These are phyloP conservation scores for Lepetodrilus schrolli DNA, from an alignment of 2,888 invertebrate genomes.

Conservation along the genomic window DNA sequence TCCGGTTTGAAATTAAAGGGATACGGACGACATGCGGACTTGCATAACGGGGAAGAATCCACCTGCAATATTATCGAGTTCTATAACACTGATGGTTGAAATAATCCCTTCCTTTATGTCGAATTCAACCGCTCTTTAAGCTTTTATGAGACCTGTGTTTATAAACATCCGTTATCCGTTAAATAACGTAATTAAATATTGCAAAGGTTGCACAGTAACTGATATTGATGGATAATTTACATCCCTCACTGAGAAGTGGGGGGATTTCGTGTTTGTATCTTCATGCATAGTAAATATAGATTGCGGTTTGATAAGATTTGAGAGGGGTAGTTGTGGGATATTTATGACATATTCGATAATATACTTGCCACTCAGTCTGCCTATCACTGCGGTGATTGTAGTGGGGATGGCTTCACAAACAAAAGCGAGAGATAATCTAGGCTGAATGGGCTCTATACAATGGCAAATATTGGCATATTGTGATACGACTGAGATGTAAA, in stretches of 20 bases:
- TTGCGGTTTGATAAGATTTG: background rate
- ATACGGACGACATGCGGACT: slow-evolving; percentile 1
- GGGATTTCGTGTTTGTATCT: background rate
- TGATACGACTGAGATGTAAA: background rate
- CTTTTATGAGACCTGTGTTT: slow-evolving; percentile 13
- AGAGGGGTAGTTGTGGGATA: background rate
- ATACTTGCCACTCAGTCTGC: background rate
- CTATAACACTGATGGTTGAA: background rate
- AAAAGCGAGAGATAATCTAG: background rate
- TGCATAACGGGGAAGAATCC: background rate
- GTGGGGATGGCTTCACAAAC: background rate
- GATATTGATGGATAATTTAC: background rate
- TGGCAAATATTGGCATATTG: background rate
- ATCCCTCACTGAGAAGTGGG: background rate
- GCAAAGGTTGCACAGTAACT: background rate
- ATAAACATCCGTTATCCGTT: slow-evolving; percentile 24
- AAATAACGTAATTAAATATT: slow-evolving; percentile 19
- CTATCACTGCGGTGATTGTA: background rate
- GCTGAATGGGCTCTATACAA: background rate
- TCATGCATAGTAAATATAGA: background rate
- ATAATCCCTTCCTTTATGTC: background rate
- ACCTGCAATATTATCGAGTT: background rate
- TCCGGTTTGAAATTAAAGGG: background rate
- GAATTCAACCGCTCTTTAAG: background rate
- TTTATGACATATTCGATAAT: slow-evolving; percentile 19